These are phyloP conservation scores for Gonocerus acuteangulatus DNA, from an alignment of 2,888 invertebrate species.

Conservation along the genomic window DNA sequence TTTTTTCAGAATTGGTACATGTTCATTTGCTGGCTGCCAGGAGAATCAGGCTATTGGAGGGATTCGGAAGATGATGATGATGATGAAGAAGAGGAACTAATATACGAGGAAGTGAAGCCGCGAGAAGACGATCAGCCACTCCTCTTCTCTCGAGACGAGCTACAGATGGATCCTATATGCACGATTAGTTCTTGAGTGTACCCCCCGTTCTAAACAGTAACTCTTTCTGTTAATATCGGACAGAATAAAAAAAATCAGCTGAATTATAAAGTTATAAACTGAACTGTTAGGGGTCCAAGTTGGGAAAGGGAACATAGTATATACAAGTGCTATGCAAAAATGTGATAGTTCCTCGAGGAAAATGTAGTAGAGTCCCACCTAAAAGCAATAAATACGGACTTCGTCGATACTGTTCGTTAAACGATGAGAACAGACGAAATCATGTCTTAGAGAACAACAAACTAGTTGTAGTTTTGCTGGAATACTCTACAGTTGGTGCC, in stretches of 20 bases:
- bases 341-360: too few species aligned
- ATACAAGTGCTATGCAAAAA: too few species aligned
- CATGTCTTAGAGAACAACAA: too few species aligned
- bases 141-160: constrained; percentile 35
- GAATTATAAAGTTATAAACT: not conserved
- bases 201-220: not conserved
- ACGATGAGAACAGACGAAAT: too few species aligned
- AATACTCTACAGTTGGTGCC: too few species aligned
- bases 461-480: too few species aligned
- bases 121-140: constrained; percentile 35
- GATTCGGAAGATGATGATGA: constrained; percentile 38
- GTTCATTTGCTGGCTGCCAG: constrained; percentile 39
- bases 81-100: constrained; percentile 38
- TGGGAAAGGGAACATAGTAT: not conserved
- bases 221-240: not conserved
- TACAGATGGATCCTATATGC: constrained; percentile 38
- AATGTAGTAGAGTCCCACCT: too few species aligned
- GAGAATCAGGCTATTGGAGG: constrained; percentile 36
- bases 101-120: constrained; percentile 30
- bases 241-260: not conserved
- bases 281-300: constrained; percentile 5
- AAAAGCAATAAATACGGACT: too few species aligned
- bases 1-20: constrained; percentile 39
- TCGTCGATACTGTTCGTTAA: too few species aligned
- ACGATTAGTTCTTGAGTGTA: constrained; percentile 36